Evolutionary conservation across 2,113 vertebrate species (phyloP), one percentile per base, ranked within the genome.

Genomic region (Oncorhynchus kisutch): DNA sequence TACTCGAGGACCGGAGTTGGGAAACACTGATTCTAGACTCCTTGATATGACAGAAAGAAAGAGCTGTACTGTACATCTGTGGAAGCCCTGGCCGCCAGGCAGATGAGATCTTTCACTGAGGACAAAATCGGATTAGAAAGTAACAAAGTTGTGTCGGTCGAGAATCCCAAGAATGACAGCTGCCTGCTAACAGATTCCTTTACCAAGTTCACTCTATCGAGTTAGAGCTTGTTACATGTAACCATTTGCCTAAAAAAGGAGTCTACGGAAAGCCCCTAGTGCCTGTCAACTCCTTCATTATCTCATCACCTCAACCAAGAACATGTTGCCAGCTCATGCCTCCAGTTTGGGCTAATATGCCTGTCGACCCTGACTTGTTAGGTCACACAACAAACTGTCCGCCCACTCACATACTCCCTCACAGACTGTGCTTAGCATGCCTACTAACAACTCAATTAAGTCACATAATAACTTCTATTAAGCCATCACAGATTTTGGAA

Each of bases 331-430:
- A 59, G 34, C 70, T 70, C 49, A 62, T 62, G 45, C 67, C 70
- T 76, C 67, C 67, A 70, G 67, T 64, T 76, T 70, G 54, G 54
- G 51, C 34, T 72, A 76, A 76, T 64, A 68, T 76, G 51, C 51
- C 67, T 27, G 68, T 67, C 62, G 54, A 64, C 57, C 29, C 31
- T 70, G 29, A n/a, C 57, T 64, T n/a, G 74, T 76, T 70, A 48
- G 48, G 16, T 45, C 22, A 60, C 39, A 24, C 54, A 27, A 76
- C 31, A 4, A 1, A 25, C 22, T n/a, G 31, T n/a, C n/a, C 25
- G 5, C 16, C 24, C 24, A 16, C 49, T 51, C 7, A 18, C 48
- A 67, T 3, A 67, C 27, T 7, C 51, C 74, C 31, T 24, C 27
- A 68, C 18, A 5, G n/a, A 25, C 11, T 22, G 25, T 20, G 45